Evolutionary conservation across 2,888 invertebrate genomes (phyloP), one percentile per base, ranked within the genome.

Genomic region (Glaucopsyche alexis): DNA sequence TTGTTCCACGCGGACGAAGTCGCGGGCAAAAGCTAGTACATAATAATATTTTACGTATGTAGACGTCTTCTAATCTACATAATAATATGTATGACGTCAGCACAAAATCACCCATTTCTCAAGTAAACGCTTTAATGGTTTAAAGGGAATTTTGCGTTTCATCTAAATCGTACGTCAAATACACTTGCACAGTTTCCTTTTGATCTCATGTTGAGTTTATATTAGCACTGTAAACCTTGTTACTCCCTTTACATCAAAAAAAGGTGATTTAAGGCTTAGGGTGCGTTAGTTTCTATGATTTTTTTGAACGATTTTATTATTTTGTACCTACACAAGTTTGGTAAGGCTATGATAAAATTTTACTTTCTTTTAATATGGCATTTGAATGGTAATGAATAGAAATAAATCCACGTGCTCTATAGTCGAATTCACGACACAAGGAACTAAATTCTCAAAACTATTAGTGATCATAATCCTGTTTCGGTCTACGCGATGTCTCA

Each of bases 221-320:
- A 60, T 60, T 60, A 60, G 60, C 60, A 60, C 60, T 29, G 60
- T 38, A 60, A 29, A 60, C 60, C 60, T 60, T 60, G 38, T 14
- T 29, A 60, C 13, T 29, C 60, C 29, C 60, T 60, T 60, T 60
- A 29, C 14, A 60, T 13, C 14, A 60, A 38, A 38, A n/a, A 60
- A 60, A 60, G 29, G 29, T 60, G 13, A 60, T 60, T 60, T 60
- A 60, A 19, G 55, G 16, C 29, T 7, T 29, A 19, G 11, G 16
- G 19, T 16, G 55, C 9, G 29, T 60, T n/a, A n/a, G n/a, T n/a
- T n/a, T n/a, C n/a, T n/a, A n/a, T n/a, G n/a, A n/a, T n/a, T n/a
- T n/a, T 55, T 52, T 19, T 52, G 2, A 16, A 16, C 16, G 16
- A 8, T 52, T 52, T 52, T 8, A 52, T 29, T 52, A 14, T 14